These are phyloP conservation scores for Malurus cyaneus DNA, from an alignment of 2,113 vertebrate species.

Conservation along the genomic window DNA sequence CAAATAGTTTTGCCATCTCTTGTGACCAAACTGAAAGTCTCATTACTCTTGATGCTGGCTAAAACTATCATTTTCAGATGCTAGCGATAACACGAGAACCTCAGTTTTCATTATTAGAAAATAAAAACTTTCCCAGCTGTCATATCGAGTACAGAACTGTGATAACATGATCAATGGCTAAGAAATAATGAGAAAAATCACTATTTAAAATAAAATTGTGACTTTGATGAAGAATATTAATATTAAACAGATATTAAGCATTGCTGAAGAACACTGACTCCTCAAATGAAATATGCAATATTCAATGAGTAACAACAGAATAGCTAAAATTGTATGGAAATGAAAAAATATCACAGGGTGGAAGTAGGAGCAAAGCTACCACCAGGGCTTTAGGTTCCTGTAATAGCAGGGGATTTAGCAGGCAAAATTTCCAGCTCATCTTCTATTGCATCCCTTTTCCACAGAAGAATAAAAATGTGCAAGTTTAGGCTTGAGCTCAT, in stretches of 20 bases:
- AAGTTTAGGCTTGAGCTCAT: not conserved
- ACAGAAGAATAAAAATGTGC: fast-evolving
- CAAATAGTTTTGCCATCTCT: conserved; percentile 21
- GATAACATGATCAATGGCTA: not conserved
- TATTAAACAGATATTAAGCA: conserved; percentile 15
- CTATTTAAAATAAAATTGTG: not conserved
- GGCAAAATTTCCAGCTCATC: not conserved
- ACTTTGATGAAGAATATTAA: conserved; percentile 25
- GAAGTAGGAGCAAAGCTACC: not conserved
- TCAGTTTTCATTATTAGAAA: conserved; percentile 30
- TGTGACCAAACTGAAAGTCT: conserved; percentile 15
- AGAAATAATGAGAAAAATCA: not conserved
- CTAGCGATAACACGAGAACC: not conserved
- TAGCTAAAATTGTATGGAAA: not conserved
- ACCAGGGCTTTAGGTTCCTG: not conserved
- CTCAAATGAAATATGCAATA: not conserved
- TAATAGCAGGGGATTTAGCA: not conserved
- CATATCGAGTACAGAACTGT: not conserved
- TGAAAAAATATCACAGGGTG: not conserved
- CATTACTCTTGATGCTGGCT: conserved; percentile 28
- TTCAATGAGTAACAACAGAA: not conserved
- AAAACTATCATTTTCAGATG: conserved; percentile 15
- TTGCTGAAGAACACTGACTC: not conserved
- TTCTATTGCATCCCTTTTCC: not conserved
- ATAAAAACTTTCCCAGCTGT: conserved; percentile 10